phyloP scores from a whole-genome alignment of 1,140 invertebrate genomes.

The Pissodes strobi region DNA sequence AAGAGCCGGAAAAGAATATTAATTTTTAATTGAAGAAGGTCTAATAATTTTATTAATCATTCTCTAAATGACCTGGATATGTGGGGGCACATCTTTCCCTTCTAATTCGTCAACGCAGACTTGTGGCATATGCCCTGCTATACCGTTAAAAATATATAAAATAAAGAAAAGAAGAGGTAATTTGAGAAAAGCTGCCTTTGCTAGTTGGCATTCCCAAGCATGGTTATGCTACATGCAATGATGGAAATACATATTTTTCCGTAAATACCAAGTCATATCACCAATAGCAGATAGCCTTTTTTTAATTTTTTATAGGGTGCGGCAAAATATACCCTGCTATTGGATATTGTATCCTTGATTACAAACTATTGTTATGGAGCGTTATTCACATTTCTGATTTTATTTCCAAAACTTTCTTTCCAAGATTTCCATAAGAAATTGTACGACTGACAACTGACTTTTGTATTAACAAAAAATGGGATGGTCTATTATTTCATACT shows the following conservation, averaged over 20 bases:
- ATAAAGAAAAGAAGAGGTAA: constrained; percentile 24
- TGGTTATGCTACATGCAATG: constrained; percentile 52
- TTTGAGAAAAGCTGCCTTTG: constrained; percentile 35
- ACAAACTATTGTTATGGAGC: no score
- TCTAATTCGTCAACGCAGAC: constrained; percentile 49
- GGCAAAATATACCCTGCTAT: no score
- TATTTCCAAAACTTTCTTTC: no score
- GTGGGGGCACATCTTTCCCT: constrained; percentile 55
- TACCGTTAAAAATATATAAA: constrained; percentile 35
- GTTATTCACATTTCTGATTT: no score
- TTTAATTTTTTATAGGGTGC: no score
- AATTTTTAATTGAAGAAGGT: constrained; percentile 7
- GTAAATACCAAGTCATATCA: no score
- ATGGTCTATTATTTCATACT: no score
- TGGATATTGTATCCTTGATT: no score
- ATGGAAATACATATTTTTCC: constrained; percentile 52
- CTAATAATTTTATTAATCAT: constrained; percentile 33
- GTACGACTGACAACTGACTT: no score
- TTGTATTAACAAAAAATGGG: no score
- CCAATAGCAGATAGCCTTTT: no score
- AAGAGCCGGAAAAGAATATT: constrained; percentile 32
- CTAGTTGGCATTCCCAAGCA: constrained; percentile 50
- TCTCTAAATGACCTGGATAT: constrained; percentile 53
- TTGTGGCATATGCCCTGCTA: constrained; percentile 54
- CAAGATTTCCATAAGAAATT: no score